Base-by-base conservation (phyloP, 2,797 vertebrate species). In the Halcyon leucocephala region DNA sequence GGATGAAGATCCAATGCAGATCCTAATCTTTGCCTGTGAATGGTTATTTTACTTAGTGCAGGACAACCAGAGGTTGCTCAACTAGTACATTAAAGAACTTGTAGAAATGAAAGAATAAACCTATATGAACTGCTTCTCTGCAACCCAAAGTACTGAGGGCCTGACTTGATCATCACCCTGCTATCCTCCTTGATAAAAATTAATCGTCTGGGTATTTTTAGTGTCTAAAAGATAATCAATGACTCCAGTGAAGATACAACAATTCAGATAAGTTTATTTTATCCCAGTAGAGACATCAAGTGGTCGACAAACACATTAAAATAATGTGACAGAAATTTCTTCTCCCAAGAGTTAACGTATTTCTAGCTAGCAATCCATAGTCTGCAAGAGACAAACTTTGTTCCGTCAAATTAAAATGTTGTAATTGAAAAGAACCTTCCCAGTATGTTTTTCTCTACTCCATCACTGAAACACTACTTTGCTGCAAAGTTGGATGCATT, bases 391-490 rank as follows among this genome's bases (percentile, higher is more conserved):
- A 83, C 28, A 93, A 91, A 91, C 5, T 93, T 93, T 51, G 2
- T 60, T 86, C 78, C 3, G 17, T 92, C 69, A 79, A 71, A 89
- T 91, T 85, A 73, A 86, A 93, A 91, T 86, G 26, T 6, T 72
- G 6, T 82, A 44, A 66, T 46, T 73, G 48, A 84, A 94, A 93
- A n/a, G 35, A 92, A 70, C n/a, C 8, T 77, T 70, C 81, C 35
- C 49, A 86, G 15, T 85, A 57, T 58, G 16, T 71, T 86, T 72
- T 92, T 86, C 29, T 31, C 41, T 82, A 62, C 48, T 83, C 39
- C 21, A 77, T 92, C 73, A 82, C 41, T 90, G 82, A 93, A 96
- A 88, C 90, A 24, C 19, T 77, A 6, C 66, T 85, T 91, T 70
- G 28, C 57, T 92, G 82, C n/a, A 73, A 90, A 51, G 80, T 60